Percentiles rank a stretch among this genome's conserved stretches.
Evolutionary conservation across 2,113 vertebrate species (phyloP).

Genomic region (Passer domesticus): DNA sequence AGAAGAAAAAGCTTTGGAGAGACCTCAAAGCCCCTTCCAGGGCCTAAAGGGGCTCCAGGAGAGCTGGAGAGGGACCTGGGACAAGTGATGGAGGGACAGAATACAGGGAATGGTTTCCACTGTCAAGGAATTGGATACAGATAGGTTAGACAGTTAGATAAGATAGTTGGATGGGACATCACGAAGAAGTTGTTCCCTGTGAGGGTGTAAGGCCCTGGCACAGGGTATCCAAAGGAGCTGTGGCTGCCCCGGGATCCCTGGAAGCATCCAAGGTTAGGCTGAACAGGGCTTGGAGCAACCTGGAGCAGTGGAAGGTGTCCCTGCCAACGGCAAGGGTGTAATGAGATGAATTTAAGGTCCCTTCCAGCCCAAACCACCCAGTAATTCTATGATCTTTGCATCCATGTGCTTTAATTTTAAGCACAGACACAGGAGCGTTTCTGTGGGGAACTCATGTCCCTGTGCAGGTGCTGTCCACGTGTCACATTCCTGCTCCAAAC

Average conservation of each 20-base stretch:
- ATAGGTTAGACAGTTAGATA: no score
- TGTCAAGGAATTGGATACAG: not conserved
- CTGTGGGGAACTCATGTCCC: rapidly evolving
- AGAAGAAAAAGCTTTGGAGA: not conserved
- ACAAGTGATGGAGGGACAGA: not conserved
- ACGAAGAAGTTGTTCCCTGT: not conserved
- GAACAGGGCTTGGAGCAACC: not conserved
- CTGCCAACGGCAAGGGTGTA: no score
- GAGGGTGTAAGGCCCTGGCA: not conserved
- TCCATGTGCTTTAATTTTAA: not conserved
- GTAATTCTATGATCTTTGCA: not conserved
- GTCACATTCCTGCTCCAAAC: not conserved
- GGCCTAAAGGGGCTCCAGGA: not conserved
- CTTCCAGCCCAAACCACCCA: not conserved
- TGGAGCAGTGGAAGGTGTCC: not conserved
- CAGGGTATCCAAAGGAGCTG: not conserved
- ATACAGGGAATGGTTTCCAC: not conserved
- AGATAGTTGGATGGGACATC: not conserved
- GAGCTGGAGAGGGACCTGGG: not conserved
- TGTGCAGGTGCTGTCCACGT: rapidly evolving
- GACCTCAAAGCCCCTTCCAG: not conserved
- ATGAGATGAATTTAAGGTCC: not conserved
- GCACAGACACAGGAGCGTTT: not conserved
- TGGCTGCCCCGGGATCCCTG: not conserved
- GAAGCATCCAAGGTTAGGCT: rapidly evolving